Evolutionary conservation across 2,797 vertebrate species (phyloP), one percentile per base, ranked within the genome.

Genomic region (Phrynocephalus forsythii): DNA sequence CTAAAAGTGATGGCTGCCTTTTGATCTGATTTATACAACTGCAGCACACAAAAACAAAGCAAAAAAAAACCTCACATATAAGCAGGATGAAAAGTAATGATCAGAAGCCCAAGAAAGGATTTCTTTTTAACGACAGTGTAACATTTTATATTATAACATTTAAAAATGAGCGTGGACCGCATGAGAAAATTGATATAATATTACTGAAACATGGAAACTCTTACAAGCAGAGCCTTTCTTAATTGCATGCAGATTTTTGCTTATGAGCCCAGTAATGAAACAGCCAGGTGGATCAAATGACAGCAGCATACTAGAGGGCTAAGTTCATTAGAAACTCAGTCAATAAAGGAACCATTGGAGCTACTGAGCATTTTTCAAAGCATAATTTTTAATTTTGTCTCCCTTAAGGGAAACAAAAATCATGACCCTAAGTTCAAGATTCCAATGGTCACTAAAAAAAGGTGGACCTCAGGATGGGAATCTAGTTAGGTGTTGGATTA

Each of bases 161-260:
- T 82, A 71, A 13, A 83, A 44, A 48, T 67, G 48, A 78, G 86
- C 77, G 24, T 38, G 84, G 85, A 30, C 85, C 71, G 18, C 84
- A 86, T 22, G 67, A 20, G 67, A 86, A 84, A 16, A 86, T 73
- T 90, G 76, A 86, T 79, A 90, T 86, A 77, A n/a, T 83, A 48
- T 69, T 67, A 67, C 38, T 89, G 81, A 93, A 83, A 94, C 89
- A 79, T 90, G 89, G 94, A 92, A 93, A 92, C 63, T 90, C 84
- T 92, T 92, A 88, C 73, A 22, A 82, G 68, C 78, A 82, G 88
- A 0, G 81, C 91, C 84, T 86, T 69, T 83, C 48, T 30, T 91
- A 87, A 91, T 63, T 87, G 79, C 52, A 18, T n/a, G 0, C 90
- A 92, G 73, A 84, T 92, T 92, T 44, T 91, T 86, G 75, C 85